Base-by-base conservation (phyloP, 2,113 vertebrate genomes). In the Caloenas nicobarica region DNA sequence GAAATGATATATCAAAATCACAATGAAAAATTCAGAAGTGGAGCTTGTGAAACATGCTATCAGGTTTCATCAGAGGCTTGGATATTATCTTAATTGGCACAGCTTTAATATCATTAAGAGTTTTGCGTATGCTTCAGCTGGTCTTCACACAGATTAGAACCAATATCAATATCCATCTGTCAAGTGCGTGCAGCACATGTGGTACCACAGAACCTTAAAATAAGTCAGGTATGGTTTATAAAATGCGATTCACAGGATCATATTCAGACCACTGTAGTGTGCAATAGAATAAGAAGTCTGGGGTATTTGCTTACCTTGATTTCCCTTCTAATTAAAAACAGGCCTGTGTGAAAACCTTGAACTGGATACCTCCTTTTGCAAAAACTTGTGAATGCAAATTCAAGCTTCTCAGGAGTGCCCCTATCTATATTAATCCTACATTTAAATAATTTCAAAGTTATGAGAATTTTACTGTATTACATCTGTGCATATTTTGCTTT, bases 141-240 rank as follows among this genome's bases (percentile, higher is more conserved):
- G 79, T 95, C 89, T 96, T 97, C 95, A 93, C 96, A 92, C 89
- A 96, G 95, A 96, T 96, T 93, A 97, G 96, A 95, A 97, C 85
- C 97, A 97, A 96, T 97, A 97, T 86, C 97, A 97, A 92, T 94
- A 97, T 87, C 96, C 96, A 97, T 97, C 97, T 97, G 97, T 97
- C 96, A 97, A 97, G 68, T 80, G 68, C 95, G 68, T 54, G 60
- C 74, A 95, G 93, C 77, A 94, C 97, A 97, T 97, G 97, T 95
- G 96, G 93, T 97, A 94, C 85, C 72, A 94, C 54, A 94, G 80
- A 96, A 97, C 86, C 89, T 97, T 96, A 95, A 97, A 97, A 94
- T 87, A 97, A 95, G 93, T 95, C 93, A 97, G 81, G 77, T 94
- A 50, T 93, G 54, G 36, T 92, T 97, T 97, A 91, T 92, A 84